Conservation (phyloP, 1,140 invertebrate species). For the Ips nitidus region DNA sequence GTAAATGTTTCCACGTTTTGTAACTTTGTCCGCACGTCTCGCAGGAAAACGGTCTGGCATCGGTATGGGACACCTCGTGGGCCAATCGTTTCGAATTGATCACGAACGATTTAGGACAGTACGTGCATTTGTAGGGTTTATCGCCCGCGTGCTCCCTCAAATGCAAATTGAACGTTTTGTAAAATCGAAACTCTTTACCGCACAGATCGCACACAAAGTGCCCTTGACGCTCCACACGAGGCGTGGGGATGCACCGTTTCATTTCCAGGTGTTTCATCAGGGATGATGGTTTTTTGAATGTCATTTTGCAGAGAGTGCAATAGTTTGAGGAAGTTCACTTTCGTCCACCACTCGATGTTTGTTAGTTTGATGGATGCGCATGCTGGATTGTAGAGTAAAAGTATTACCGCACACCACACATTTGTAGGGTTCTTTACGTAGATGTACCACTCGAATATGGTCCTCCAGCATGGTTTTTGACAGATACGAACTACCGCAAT, state of each 20-base stretch:
- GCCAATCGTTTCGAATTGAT: slow-evolving; percentile 57
- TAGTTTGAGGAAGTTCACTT: slow-evolving; percentile 32
- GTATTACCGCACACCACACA: slow-evolving; percentile 31
- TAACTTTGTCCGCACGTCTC: slow-evolving; percentile 57
- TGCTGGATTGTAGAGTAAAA: slow-evolving; percentile 31
- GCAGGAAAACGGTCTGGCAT: slow-evolving; percentile 55
- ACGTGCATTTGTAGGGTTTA: slow-evolving; percentile 54
- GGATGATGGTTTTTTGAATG: slow-evolving; percentile 28
- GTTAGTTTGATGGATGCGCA: slow-evolving; percentile 33
- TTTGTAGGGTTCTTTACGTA: slow-evolving; percentile 29
- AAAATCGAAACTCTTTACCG: slow-evolving; percentile 62
- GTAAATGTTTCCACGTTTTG: slow-evolving; percentile 59
- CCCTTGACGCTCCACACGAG: slow-evolving; percentile 45
- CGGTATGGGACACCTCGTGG: slow-evolving; percentile 63
- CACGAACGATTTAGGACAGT: slow-evolving; percentile 56
- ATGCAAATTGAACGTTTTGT: slow-evolving; percentile 60
- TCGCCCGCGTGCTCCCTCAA: slow-evolving; percentile 55
- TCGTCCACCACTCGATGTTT: slow-evolving; percentile 31
- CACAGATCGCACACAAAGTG: slow-evolving; percentile 64
- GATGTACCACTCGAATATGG: slow-evolving; percentile 29
- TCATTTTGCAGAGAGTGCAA: slow-evolving; percentile 33
- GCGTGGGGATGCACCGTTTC: slow-evolving; percentile 26
- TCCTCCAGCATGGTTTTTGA: slow-evolving; percentile 31
- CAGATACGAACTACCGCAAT: slow-evolving; percentile 27
- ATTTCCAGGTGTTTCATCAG: slow-evolving; percentile 40